Evolutionary conservation across 2,888 invertebrate genomes (phyloP).

Genomic region (Trypoxylon attenuatum): DNA sequence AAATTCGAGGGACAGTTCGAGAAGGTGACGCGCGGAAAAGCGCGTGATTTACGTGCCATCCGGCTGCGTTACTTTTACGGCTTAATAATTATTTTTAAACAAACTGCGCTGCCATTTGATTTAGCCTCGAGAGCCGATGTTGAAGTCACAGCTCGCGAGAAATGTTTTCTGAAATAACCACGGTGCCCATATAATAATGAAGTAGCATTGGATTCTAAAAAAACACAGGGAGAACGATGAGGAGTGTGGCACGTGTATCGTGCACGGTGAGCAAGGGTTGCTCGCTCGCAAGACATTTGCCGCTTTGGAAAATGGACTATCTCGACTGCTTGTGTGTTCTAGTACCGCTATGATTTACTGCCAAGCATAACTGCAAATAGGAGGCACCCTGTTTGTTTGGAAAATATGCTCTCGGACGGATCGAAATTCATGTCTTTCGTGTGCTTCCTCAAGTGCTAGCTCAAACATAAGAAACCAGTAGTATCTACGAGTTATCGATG

Average conservation of each 20-base stretch:
- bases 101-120: background rate
- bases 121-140: background rate
- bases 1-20: too few species aligned
- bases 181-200: background rate
- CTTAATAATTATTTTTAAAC: background rate
- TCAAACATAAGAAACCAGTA: too few species aligned
- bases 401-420: constrained; percentile 20
- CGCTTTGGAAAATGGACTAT: constrained; percentile 26
- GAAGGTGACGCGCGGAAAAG: too few species aligned
- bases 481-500: too few species aligned
- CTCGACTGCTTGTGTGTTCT: background rate
- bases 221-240: too few species aligned
- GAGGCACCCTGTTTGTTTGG: constrained; percentile 34
- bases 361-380: constrained; percentile 26
- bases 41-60: background rate
- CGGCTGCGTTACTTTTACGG: background rate
- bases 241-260: background rate
- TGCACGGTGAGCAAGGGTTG: background rate
- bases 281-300: too few species aligned
- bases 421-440: constrained; percentile 14
- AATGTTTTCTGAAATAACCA: too few species aligned
- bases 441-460: too few species aligned
- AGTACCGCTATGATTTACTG: constrained; percentile 28
- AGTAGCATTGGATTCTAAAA: background rate
- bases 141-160: background rate